Base-by-base conservation (phyloP, 1,140 invertebrate species). In the Nasonia longicornis region DNA sequence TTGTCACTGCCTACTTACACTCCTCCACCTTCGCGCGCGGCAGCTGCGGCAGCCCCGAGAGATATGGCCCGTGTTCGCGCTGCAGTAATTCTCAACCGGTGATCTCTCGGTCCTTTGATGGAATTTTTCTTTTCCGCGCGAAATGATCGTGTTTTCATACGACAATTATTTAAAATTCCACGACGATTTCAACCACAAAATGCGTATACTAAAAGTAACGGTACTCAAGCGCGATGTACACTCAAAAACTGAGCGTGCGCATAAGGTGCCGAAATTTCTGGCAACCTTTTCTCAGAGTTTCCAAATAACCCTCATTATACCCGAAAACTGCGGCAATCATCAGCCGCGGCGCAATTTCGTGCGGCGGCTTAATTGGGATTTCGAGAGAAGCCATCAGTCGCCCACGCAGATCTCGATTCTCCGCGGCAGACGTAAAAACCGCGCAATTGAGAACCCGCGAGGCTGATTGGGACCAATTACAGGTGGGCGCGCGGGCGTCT, bases 401-500 rank as follows among this genome's bases (percentile, higher is more conserved):
- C 52, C 52, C 52, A 58, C 52, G 52, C 52, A n/a, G 52, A n/a
- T n/a, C 20, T 16, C 20, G 52, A 58, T 58, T 20, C 4, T 58
- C 52, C 20, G 14, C 20, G 16, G 3, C 20, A 35, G 31, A 35
- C 20, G 52, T n/a, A 14, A 58, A 58, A 58, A n/a, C 64, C 64
- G 64, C 38, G 26, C 64, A 38, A 71, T 71, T 71, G 31, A 71
- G 69, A 79, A 72, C 48, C 45, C 69, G 52, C 22, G 70, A 48
- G 73, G 84, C 86, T 88, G 88, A 90, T 90, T 90, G 87, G 85
- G 85, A 83, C 87, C 86, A 90, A 90, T 90, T 89, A 90, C 88
- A 89, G 87, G 85, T 87, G 87, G 71, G 26, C 64, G 87, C 83
- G 87, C 86, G 87, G 88, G 89, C 84, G 87, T 85, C 83, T 79